Percentiles rank a stretch among this genome's conserved stretches.
Evolutionary conservation across 2,113 vertebrate species (phyloP).

Genomic region (Mormyrus iriodes): DNA sequence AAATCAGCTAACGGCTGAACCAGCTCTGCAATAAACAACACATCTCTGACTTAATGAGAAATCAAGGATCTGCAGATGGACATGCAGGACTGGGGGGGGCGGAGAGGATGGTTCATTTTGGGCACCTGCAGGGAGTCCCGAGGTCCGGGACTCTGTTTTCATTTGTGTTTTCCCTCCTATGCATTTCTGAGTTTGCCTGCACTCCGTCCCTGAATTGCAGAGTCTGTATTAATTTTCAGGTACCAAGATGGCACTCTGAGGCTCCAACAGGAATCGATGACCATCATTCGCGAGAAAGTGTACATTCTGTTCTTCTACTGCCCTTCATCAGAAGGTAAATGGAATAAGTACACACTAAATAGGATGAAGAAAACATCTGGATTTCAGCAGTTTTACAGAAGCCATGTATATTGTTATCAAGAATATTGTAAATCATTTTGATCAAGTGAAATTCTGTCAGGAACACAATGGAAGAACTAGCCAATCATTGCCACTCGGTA

Average conservation of each 20-base stretch:
- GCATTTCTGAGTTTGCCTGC: background rate
- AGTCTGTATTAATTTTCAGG: background rate
- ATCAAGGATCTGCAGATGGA: background rate
- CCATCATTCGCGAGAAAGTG: background rate
- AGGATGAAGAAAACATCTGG: background rate
- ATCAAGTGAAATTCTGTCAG: background rate
- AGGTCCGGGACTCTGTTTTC: background rate
- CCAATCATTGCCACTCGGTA: background rate
- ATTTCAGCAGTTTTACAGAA: background rate
- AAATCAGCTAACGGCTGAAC: conserved; percentile 23
- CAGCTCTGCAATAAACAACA: conserved; percentile 15
- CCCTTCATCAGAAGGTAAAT: background rate
- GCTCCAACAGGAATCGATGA: background rate
- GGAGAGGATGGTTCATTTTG: background rate
- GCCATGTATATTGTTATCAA: background rate
- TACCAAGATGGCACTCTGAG: background rate
- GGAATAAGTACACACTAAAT: background rate
- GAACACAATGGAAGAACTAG: background rate
- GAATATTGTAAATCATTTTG: background rate
- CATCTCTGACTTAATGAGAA: conserved; percentile 14
- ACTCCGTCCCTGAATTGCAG: background rate
- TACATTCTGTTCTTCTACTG: background rate
- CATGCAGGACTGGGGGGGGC: background rate
- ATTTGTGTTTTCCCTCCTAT: background rate
- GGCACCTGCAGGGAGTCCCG: background rate